Conservation (phyloP, 2,113 vertebrate species). For the Tinamus guttatus region DNA sequence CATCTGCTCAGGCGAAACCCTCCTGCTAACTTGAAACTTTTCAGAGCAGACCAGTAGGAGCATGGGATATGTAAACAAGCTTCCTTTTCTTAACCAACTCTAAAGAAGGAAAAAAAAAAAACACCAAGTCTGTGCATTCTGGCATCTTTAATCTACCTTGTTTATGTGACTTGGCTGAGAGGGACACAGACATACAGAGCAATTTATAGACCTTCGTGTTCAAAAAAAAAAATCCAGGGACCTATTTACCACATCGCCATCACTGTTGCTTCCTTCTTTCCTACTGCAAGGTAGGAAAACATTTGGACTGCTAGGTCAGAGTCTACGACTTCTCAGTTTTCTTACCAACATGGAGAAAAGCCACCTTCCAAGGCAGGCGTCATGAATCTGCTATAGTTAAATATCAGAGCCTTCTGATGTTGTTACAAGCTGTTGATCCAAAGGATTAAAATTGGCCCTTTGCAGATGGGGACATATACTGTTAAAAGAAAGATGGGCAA, state of each 20-base stretch:
- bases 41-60: not conserved
- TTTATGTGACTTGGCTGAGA: not conserved
- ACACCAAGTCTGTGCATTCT: not conserved
- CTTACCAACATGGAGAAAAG: accelerated
- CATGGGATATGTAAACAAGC: not conserved
- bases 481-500: not conserved
- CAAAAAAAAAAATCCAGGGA: not conserved
- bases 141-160: not conserved
- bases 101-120: not conserved
- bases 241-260: not conserved
- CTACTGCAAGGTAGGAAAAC: not conserved
- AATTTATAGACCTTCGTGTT: not conserved
- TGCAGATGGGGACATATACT: not conserved
- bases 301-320: not conserved
- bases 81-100: not conserved
- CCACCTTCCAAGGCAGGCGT: not conserved
- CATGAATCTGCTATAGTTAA: not conserved
- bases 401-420: not conserved
- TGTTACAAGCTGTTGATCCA: not conserved
- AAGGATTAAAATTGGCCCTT: not conserved
- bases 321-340: not conserved
- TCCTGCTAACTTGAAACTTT: not conserved
- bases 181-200: not conserved
- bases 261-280: not conserved
- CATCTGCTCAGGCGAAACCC: not conserved